Base-by-base conservation (phyloP, 2,888 invertebrate species). In the Hololepta plana region DNA sequence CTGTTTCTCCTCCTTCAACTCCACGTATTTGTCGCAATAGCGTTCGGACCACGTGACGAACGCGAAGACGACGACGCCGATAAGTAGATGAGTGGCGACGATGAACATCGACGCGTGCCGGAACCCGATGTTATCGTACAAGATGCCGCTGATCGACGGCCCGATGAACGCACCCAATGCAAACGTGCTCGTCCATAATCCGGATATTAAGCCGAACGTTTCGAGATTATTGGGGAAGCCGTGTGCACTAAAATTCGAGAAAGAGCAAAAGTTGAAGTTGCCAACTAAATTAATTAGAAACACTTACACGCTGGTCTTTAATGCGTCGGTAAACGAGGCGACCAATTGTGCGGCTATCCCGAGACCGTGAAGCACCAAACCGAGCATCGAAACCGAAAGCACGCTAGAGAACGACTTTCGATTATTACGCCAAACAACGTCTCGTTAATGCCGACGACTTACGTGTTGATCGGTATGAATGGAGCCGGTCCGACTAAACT, bases 101-200 rank as follows among this genome's bases (percentile, higher is more conserved):
- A 84, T 66, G 41, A 80, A 79, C 45, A 76, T 53, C 0, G 79
- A 72, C 0, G 74, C 70, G 36, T 61, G 61, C 15, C 70, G 49
- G 47, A 84, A 84, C 1, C 76, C 77, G 26, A 76, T 67, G 25
- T 55, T 61, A 41, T 82, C 81, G 40, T 70, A 71, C 1, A 84
- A 59, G 20, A 79, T 62, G 1, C 82, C 82, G 36, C 68, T 68
- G 2, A 77, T 57, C 0, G 77, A 76, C 2, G 82, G 82, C 0
- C 84, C 84, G 25, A 82, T 68, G 50, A 82, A 82, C 2, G 82
- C 81, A 1, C 90, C 90, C 6, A 90, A 58, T 0, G 88, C 85
- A 43, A 88, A 87, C 0, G 80, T 72, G 2, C 85, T 84, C 2
- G 88, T 87, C 76, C 87, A 90, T 41, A 90, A 61, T 1, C 87